phyloP scores from a whole-genome alignment of 2,797 vertebrate genomes.

The Heterohyrax brucei region DNA sequence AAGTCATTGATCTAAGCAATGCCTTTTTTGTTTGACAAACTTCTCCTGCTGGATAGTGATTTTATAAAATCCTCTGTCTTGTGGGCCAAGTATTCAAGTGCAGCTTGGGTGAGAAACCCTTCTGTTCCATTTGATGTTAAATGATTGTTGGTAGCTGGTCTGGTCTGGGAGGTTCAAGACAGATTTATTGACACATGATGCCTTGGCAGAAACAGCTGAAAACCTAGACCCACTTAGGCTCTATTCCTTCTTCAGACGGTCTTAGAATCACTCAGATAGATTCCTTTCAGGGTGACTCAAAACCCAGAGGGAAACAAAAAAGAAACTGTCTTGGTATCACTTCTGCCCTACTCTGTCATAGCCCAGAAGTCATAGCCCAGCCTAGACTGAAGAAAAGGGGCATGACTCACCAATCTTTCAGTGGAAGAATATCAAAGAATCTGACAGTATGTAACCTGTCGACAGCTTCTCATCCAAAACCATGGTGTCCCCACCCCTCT shows the following conservation, averaged over 20 bases:
- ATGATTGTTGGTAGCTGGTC: not conserved
- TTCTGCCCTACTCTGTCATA: not conserved
- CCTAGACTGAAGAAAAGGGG: not conserved
- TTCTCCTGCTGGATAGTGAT: not conserved
- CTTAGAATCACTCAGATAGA: not conserved
- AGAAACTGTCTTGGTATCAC: not conserved
- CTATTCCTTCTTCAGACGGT: not conserved
- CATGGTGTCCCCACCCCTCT: not conserved
- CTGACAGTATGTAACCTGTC: not conserved
- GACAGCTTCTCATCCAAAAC: not conserved
- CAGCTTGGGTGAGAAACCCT: not conserved
- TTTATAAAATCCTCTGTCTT: not conserved
- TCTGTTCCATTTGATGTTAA: not conserved
- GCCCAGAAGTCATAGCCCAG: not conserved
- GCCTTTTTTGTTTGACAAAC: not conserved
- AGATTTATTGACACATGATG: not conserved
- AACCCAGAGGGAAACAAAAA: not conserved
- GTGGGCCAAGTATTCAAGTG: not conserved
- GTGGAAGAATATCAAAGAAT: not conserved
- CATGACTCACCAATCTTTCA: not conserved
- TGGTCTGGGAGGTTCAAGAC: not conserved
- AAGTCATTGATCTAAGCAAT: not conserved
- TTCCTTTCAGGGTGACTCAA: not conserved
- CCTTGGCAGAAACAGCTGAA: not conserved
- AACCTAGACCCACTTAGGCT: too few relatives aligned